phyloP scores from a whole-genome alignment of 2,113 vertebrate genomes.

The Solenodon paradoxus region DNA sequence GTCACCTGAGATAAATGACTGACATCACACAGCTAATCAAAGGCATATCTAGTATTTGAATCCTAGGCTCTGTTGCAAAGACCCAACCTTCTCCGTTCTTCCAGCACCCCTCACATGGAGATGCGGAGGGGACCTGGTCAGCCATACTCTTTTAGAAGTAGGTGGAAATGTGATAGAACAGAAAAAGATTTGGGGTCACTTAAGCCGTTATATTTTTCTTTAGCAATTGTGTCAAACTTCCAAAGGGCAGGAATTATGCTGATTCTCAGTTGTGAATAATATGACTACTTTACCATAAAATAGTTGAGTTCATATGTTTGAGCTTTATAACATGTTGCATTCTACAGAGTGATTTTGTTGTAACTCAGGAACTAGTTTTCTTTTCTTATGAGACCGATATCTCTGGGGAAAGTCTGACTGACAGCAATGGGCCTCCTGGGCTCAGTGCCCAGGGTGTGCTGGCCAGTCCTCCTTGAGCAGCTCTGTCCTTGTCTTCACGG shows the following conservation, averaged over 20 bases:
- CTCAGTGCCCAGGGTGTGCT: accelerated
- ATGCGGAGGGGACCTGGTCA: too few species aligned
- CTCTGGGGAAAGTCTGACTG: neutral
- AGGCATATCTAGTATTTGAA: neutral
- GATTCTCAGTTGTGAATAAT: neutral
- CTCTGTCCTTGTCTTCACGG: neutral
- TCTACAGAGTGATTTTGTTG: neutral
- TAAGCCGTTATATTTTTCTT: neutral
- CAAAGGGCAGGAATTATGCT: neutral
- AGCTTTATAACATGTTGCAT: neutral
- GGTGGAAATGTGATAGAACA: neutral
- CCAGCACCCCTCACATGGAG: neutral
- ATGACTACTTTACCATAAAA: neutral
- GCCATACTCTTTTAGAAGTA: neutral
- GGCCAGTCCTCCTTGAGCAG: accelerated
- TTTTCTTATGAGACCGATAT: neutral
- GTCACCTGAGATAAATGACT: neutral
- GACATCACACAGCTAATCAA: neutral
- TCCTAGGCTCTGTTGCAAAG: neutral
- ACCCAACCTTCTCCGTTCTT: too few species aligned
- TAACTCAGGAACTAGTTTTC: neutral
- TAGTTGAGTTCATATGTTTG: neutral
- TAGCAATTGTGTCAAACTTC: neutral
- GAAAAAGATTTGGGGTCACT: neutral
- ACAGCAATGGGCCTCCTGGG: neutral